Evolutionary conservation across 2,888 invertebrate species (phyloP), one percentile per base, ranked within the genome.

Genomic region (Polylopha cassiicola): DNA sequence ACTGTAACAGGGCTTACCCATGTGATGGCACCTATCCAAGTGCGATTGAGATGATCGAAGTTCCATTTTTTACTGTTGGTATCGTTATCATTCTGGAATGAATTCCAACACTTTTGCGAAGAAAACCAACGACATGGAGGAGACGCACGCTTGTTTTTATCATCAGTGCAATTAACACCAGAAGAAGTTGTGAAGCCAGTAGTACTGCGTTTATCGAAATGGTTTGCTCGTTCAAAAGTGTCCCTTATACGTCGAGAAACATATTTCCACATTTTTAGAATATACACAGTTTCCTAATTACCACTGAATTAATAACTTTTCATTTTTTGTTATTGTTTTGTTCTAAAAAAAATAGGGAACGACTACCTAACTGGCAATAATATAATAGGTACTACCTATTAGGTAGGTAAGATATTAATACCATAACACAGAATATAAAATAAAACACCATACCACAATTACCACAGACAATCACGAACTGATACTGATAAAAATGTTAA

Each of bases 221-320:
- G 78, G 55, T 80, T 82, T 39, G 70, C 79, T 53, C 79, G 72
- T 51, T 87, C 87, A 50, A 86, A 69, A 16, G 82, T 78, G 50
- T 87, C 87, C 53, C 78, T 72, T 34, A 87, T 62, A 31, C 87
- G 80, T 18, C 87, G 76, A 15, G 86, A 70, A 33, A 87, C 78
- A 81, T 82, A 87, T 68, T 87, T 87, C 87, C 87, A 88, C 87
- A 88, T 88, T 48, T 47, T 73, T 51, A 14, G 18, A 14, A n/a
- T 26, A 27, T 14, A 24, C n/a, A n/a, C 2, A 11, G 23, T 30
- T 33, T 23, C 26, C 9, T 29, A 20, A 32, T n/a, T n/a, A n/a
- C n/a, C n/a, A n/a, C n/a, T n/a, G n/a, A 33, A 20, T 20, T 23
- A 41, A 28, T 14, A 38, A 30, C 44, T 28, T 44, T 24, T 39